phyloP scores from a whole-genome alignment of 2,113 vertebrate genomes.

The Serinus canaria region DNA sequence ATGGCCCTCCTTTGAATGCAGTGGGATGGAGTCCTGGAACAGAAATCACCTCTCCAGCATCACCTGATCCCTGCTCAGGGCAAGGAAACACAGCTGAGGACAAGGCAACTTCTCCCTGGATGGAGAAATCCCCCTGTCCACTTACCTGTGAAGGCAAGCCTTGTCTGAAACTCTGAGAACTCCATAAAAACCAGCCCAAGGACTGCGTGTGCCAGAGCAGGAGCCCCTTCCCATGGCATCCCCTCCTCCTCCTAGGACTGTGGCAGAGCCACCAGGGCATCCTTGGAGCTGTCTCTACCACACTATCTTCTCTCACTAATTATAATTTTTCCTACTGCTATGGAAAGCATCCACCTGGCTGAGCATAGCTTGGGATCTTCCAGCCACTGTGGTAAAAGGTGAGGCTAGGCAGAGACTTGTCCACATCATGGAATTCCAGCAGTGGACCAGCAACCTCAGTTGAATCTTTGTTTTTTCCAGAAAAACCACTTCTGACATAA shows the following conservation, averaged over 20 bases:
- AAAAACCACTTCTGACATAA: background rate
- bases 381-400: background rate
- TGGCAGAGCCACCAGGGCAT: background rate
- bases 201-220: background rate
- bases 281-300: background rate
- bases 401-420: background rate
- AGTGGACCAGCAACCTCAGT: background rate
- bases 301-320: background rate
- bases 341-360: background rate
- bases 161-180: background rate
- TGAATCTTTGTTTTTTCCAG: background rate
- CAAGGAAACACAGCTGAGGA: background rate
- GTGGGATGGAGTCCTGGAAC: background rate
- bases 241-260: background rate
- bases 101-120: background rate
- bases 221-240: background rate
- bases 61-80: background rate
- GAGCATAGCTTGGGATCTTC: background rate
- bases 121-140: background rate
- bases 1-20: accelerated
- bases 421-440: background rate
- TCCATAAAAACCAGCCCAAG: background rate
- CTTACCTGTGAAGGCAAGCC: background rate
- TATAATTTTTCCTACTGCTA: background rate
- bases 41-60: background rate